Evolutionary conservation across 2,113 vertebrate species (phyloP).

Genomic region (Lutjanus erythropterus): DNA sequence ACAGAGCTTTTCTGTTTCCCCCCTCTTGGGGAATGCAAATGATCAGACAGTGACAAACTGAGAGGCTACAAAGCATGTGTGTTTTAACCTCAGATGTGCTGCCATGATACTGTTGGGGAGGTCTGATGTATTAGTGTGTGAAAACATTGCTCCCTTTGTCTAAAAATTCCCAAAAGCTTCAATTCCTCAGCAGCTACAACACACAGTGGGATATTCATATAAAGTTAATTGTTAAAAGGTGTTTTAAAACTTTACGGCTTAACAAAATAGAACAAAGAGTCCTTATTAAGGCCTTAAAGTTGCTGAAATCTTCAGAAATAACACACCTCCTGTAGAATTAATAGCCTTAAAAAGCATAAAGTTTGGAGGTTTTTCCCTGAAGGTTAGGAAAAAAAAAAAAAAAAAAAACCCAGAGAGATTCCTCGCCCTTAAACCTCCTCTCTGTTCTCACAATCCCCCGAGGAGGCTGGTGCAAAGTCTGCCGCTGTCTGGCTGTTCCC

Average conservation of each 20-base stretch:
- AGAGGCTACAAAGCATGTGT: slow-evolving; percentile 63
- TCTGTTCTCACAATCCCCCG: slow-evolving; percentile 76
- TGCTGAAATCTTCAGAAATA: slow-evolving; percentile 48
- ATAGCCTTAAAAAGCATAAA: slow-evolving; percentile 29
- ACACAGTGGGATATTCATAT: slow-evolving; percentile 58
- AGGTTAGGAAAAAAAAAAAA: slow-evolving; percentile 6
- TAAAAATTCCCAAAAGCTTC: slow-evolving; percentile 37
- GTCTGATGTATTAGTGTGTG: slow-evolving; percentile 43
- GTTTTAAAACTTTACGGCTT: slow-evolving; percentile 60
- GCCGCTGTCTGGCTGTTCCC: slow-evolving; percentile 86
- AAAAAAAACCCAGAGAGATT: slow-evolving; percentile 46
- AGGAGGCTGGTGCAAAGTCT: slow-evolving; percentile 84
- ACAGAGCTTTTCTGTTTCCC: slow-evolving; percentile 62
- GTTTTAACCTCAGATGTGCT: slow-evolving; percentile 65
- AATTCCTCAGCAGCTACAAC: slow-evolving; percentile 43
- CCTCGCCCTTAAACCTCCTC: slow-evolving; percentile 72
- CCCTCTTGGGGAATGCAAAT: slow-evolving; percentile 71
- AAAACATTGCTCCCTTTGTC: slow-evolving; percentile 71
- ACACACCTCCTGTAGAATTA: slow-evolving; percentile 20
- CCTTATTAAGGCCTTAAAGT: slow-evolving; percentile 45
- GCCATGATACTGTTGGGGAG: slow-evolving; percentile 51
- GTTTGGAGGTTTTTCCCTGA: slow-evolving; percentile 41
- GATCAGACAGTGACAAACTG: slow-evolving; percentile 66
- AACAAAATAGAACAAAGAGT: slow-evolving; percentile 59
- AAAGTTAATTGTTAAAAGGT: slow-evolving; percentile 61